Evolutionary conservation across 2,797 vertebrate genomes (phyloP), one percentile per base, ranked within the genome.

Genomic region (Micropoecilia bifurca): DNA sequence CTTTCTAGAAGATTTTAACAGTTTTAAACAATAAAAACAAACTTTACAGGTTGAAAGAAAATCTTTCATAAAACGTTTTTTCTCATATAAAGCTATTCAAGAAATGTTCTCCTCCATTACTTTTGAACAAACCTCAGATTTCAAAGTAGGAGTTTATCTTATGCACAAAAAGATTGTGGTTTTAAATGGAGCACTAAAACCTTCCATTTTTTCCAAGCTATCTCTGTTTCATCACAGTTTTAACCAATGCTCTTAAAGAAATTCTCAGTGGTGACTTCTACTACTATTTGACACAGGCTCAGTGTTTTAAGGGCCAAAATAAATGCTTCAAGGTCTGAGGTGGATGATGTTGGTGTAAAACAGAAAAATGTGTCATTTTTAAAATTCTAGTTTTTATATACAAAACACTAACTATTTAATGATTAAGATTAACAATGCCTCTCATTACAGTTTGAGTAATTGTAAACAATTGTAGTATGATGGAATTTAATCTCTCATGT

Each of bases 101-200:
- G 4, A 75, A 46, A 28, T 22, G 43, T 61, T 10, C n/a, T 75
- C 16, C 13, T 63, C 57, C 46, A 8, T 76, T 84, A 79, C 61
- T 86, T 82, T 80, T 79, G 79, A 59, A 25, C 78, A 72, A 78
- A 80, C 75, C 78, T 50, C n/a, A 47, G 9, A 75, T 48, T 43
- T 85, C 73, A 33, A 22, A 84, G 57, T n/a, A 0, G n/a, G 25
- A 71, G 45, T 43, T 80, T 59, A 55, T 71, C 30, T 82, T 46
- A 79, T 83, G 80, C 46, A 79, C 85, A 88, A 6, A 82, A 86
- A 3, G 76, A 63, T 80, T 89, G 88, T 90, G 89, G 89, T 73
- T 85, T 75, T 25, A 7, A 66, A 77, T 43, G 82, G 59, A 66
- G 72, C 79, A 74, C 50, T 3, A 61, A 83, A 83, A 84, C 87